Base-by-base conservation (phyloP, 2,888 invertebrate genomes). In the Coenonympha arcania region DNA sequence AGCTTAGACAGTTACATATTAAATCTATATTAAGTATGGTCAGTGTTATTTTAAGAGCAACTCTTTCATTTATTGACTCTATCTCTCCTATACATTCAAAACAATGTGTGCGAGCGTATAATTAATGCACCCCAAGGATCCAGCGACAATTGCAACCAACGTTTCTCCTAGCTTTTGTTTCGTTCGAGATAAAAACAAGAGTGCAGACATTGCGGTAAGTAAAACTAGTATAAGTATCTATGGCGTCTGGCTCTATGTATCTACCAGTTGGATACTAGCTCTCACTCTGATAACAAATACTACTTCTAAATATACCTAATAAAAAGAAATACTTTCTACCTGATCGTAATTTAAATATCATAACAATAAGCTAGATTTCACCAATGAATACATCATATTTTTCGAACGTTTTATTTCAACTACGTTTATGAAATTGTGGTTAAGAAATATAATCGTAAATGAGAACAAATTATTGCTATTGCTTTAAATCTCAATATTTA, bases 141-240 rank as follows among this genome's bases (percentile, higher is more conserved):
- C n/a, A n/a, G 31, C 9, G 22, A 43, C 43, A 43, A 33, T 33
- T 36, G 42, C 26, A 39, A 24, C 24, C 28, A 37, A 6, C 41
- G 33, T 37, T 52, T 45, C 45, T 24, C 36, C 53, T 50, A 24
- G 42, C 53, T 50, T 50, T 53, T 53, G 50, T 53, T 53, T 50
- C 26, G 28, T 22, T 40, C 20, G 45, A 50, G 46, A 50, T 45
- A 50, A 53, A 53, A 40, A 24, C 34, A 34, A 19, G 30, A 30
- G 24, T 30, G 50, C 26, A 52, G 37, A 42, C 51, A 40, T 30
- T 42, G 42, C 48, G 36, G 31, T 28, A 44, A 39, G 43, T 40
- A 43, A 39, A 47, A 44, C 47, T 40, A 49, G 52, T 49, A 48
- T 48, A 41, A 22, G 26, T n/a, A n/a, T n/a, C n/a, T n/a, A n/a